Evolutionary conservation across 2,797 vertebrate genomes (phyloP), one percentile per base, ranked within the genome.

Genomic region (Clangula hyemalis): DNA sequence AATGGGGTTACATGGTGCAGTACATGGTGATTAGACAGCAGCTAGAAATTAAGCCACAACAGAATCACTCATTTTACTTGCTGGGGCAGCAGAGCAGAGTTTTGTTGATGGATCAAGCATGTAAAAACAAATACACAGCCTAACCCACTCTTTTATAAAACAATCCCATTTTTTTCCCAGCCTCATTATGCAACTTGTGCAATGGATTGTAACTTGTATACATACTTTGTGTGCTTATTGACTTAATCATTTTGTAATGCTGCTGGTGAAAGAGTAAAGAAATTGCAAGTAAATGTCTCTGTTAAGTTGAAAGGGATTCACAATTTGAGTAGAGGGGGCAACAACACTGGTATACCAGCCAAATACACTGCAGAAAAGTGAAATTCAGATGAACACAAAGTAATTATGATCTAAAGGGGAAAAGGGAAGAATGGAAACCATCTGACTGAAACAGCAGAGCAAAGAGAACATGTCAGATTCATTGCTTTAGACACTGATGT

Each of bases 131-230:
- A 90, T 5, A 74, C 43, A 21, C 38, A 45, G 84, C 45, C 69
- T 90, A 92, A 75, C 21, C 34, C n/a, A 66, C 61, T 87, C 49
- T n/a, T 78, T 74, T 47, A 45, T 70, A 66, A 85, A 94, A 80
- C 34, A 85, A 39, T 77, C 28, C 6, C 0, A 0, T 93, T 18
- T 69, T 73, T 91, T 90, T 96, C 71, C 85, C 58, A 87, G 45
- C 32, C 51, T 90, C 60, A 51, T 94, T 85, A 58, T 95, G 80
- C 77, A 77, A 41, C 74, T 89, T 87, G 72, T 87, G 53, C 82
- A 94, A 87, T 80, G 79, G 62, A 85, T 78, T 90, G 58, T 95
- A 83, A 81, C 70, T 81, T 85, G 79, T 89, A 87, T 78, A 80
- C 56, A 45, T 72, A 75, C 36, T 93, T 85, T 87, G 51, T 70